Percentiles rank a stretch among this genome's conserved stretches.
Evolutionary conservation across 2,113 vertebrate genomes (phyloP).

Genomic region (Vanacampus margaritifer): DNA sequence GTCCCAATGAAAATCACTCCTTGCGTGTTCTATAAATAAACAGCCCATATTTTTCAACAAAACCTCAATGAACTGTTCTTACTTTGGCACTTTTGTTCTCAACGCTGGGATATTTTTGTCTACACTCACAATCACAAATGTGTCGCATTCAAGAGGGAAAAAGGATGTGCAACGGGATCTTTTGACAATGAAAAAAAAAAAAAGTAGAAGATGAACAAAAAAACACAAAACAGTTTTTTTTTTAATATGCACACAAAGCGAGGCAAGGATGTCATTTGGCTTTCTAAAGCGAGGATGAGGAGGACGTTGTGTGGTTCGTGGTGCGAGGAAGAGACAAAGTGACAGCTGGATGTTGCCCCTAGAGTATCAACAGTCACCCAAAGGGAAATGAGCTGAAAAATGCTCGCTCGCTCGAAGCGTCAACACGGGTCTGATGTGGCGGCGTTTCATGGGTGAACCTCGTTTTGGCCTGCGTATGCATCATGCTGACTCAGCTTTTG

Average conservation of each 20-base stretch:
- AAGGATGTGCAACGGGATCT: conserved; percentile 47
- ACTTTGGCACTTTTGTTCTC: background rate
- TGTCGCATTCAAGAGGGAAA: conserved; percentile 43
- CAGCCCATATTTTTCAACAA: background rate
- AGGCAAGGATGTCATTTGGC: background rate
- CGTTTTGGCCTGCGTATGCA: conserved; percentile 7
- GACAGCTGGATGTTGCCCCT: conserved; percentile 12
- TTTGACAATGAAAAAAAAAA: background rate
- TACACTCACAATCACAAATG: conserved; percentile 6
- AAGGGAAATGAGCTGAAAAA: conserved; percentile 15
- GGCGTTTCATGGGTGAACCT: conserved; percentile 12
- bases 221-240: background rate
- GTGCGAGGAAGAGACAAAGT: background rate
- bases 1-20: background rate
- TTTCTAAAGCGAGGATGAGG: background rate
- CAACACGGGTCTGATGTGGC: conserved; percentile 8
- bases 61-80: background rate
- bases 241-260: background rate
- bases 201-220: conserved; percentile 51
- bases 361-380: conserved; percentile 9
- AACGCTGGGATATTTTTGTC: background rate
- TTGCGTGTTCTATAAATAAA: background rate
- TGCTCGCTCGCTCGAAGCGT: background rate
- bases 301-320: background rate
- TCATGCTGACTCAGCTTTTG: conserved; percentile 46